Conservation (phyloP, 2,797 vertebrate species). For the Amblyopsis hoosieri region DNA sequence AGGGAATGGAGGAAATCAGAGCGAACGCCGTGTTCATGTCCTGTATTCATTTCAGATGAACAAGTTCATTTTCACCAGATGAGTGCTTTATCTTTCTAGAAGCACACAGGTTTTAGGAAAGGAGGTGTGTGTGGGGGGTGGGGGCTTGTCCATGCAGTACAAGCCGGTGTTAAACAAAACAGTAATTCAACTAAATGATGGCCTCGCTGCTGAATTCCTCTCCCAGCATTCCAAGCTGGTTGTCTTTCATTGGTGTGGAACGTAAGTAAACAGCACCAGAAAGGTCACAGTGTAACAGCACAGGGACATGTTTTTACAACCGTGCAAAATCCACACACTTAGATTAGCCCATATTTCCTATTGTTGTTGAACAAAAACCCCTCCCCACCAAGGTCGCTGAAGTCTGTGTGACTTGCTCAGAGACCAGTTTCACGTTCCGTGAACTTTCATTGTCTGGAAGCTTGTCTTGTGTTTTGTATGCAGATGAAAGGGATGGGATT, state of each 20-base stretch:
- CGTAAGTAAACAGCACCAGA: conserved; percentile 29
- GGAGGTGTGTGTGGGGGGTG: neutral
- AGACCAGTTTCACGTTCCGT: conserved; percentile 56
- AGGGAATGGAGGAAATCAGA: conserved; percentile 20
- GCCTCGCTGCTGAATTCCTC: conserved; percentile 51
- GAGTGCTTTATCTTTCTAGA: conserved; percentile 35
- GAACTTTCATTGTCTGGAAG: conserved; percentile 52
- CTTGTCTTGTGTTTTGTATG: conserved; percentile 44
- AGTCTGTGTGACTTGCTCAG: conserved; percentile 48
- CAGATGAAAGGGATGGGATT: conserved; percentile 41
- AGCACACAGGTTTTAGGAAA: conserved; percentile 18
- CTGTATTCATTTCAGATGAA: conserved; percentile 37
- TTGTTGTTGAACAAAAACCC: conserved; percentile 19
- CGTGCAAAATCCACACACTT: conserved; percentile 27
- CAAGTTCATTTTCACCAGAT: conserved; percentile 52
- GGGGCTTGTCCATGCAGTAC: conserved; percentile 3
- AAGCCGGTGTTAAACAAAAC: conserved; percentile 15
- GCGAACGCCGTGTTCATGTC: conserved; percentile 50
- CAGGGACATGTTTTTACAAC: conserved; percentile 54
- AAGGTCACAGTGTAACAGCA: conserved; percentile 39
- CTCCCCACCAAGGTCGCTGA: conserved; percentile 37
- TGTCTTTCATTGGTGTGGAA: conserved; percentile 28
- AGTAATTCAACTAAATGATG: conserved; percentile 26
- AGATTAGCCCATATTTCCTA: conserved; percentile 54
- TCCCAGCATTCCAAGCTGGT: conserved; percentile 30